Evolutionary conservation across 1,140 invertebrate species (phyloP), one percentile per base, ranked within the genome.

Genomic region (Drosophila azteca): DNA sequence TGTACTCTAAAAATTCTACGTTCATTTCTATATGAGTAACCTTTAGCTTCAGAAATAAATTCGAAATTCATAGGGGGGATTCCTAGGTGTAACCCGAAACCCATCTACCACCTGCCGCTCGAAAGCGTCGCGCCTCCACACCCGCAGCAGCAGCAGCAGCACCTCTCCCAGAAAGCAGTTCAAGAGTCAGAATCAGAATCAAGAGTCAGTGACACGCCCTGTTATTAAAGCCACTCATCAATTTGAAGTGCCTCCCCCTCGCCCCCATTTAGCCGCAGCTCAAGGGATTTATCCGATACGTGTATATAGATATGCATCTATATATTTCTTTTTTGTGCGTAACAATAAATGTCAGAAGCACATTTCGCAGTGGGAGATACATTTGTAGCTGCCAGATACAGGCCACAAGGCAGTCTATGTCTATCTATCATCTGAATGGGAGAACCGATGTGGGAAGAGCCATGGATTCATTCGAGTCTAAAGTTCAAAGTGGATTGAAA

Each of bases 221-320:
- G 77, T 79, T 78, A 84, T 84, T 84, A 84, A 84, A 84, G 80
- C 80, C 63, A 84, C 80, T 84, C 80, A 84, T 84, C 80, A 84
- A 84, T 84, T 71, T 79, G 79, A 76, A 76, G 66, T 69, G 80
- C 48, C 54, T n/a, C 62, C 49, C 11, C 52, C 60, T 52, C 46
- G 67, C 66, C 65, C 35, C 13, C 9, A 69, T 79, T 83, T 76
- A 79, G 73, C 48, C 35, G 35, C 73, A 84, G 80, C 81, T 84
- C 84, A 84, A 79, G 75, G 80, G 80, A 84, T 84, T 84, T 84
- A 84, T 65, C 62, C 61, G 62, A 67, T 53, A 64, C 64, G 69
- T 75, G 59, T 77, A 77, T 41, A 58, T 63, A 52, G 48, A 3
- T 11, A 39, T 39, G 9, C 43, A 60, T 61, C 15, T 51, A 35